Conservation (phyloP, 2,888 invertebrate genomes). For the Helicoverpa assulta region DNA sequence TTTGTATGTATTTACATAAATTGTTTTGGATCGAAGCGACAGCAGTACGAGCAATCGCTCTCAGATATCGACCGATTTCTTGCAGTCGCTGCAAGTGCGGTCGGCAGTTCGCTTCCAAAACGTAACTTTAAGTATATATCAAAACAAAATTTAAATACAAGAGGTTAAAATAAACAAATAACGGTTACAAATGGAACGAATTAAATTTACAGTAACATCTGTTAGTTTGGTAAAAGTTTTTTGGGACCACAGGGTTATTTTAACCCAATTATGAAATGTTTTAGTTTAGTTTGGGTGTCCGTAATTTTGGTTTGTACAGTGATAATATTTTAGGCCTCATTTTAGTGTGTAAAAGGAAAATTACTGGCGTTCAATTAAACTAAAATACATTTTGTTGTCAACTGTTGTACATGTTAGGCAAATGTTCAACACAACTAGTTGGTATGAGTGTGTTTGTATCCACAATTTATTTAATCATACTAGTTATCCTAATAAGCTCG, state of each 20-base stretch:
- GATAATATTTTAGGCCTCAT: constrained; percentile 21
- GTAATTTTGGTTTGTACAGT: constrained; percentile 17
- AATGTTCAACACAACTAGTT: not conserved
- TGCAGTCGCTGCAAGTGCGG: too few relatives aligned
- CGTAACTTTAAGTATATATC: constrained; percentile 12
- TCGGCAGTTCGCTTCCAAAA: too few relatives aligned
- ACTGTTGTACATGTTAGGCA: not conserved
- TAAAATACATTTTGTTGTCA: not conserved
- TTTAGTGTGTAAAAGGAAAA: not conserved
- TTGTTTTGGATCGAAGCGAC: too few relatives aligned
- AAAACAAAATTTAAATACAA: constrained; percentile 48
- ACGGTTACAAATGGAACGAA: constrained; percentile 46
- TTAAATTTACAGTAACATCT: constrained; percentile 50
- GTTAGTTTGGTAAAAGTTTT: constrained; percentile 49
- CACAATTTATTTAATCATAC: too few relatives aligned
- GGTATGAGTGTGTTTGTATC: too few relatives aligned
- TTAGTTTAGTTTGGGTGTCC: constrained; percentile 38
- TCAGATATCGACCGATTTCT: too few relatives aligned
- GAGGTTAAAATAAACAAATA: constrained; percentile 41
- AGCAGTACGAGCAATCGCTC: too few relatives aligned
- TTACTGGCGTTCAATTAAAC: not conserved
- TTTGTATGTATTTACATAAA: too few relatives aligned
- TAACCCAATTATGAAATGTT: constrained; percentile 53
- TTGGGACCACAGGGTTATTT: constrained; percentile 30
- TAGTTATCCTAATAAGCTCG: too few relatives aligned